These are phyloP conservation scores for Eubucco bourcierii DNA, from an alignment of 2,113 vertebrate genomes.

Conservation along the genomic window DNA sequence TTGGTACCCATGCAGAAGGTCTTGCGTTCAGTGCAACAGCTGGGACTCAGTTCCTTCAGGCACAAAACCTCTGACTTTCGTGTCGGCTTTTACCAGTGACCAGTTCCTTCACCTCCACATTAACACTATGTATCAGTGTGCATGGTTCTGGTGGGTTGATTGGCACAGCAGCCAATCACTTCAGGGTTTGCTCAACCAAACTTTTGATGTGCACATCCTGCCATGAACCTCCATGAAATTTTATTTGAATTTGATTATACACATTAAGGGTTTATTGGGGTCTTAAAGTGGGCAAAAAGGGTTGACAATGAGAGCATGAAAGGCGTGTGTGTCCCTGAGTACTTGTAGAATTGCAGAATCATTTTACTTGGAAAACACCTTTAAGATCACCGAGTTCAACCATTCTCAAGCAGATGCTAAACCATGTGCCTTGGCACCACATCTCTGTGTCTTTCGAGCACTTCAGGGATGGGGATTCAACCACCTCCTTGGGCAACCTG, in stretches of 20 bases:
- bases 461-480: too few species aligned
- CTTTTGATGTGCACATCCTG: rapidly evolving
- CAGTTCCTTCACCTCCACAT: background rate
- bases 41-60: background rate
- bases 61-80: background rate
- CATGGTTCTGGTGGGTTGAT: background rate
- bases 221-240: rapidly evolving
- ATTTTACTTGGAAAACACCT: too few species aligned
- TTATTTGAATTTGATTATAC: background rate
- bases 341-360: background rate
- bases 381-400: too few species aligned
- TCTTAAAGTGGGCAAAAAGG: background rate
- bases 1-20: background rate
- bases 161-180: background rate
- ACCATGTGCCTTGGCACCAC: too few species aligned
- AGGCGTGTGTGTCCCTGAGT: background rate
- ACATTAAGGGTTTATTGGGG: background rate
- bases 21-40: background rate
- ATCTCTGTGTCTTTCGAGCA: too few species aligned
- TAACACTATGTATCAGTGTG: background rate
- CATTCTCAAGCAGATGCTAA: too few species aligned
- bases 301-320: background rate
- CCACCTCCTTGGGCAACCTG: too few species aligned
- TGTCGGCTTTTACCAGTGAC: background rate
- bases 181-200: background rate